Evolutionary conservation across 1,140 invertebrate species (phyloP).

Genomic region (Heliothis subflexa): DNA sequence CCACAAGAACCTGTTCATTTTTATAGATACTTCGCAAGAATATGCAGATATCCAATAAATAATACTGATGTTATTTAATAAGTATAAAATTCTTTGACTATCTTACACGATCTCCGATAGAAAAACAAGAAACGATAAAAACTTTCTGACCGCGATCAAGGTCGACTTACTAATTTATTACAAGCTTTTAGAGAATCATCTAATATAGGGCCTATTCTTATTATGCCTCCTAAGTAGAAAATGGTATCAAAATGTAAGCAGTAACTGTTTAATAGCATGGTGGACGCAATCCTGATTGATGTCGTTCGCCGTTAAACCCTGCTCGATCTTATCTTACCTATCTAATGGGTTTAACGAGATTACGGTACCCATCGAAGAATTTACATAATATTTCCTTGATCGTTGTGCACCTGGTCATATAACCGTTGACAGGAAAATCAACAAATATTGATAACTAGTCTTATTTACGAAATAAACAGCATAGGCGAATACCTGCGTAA

Average conservation of each 20-base stretch:
- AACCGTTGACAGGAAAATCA: constrained; percentile 12
- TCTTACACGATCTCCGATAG: not conserved
- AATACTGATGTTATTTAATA: constrained; percentile 1
- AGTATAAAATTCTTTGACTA: not conserved
- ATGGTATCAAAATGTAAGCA: constrained; percentile 19
- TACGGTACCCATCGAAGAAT: constrained; percentile 73
- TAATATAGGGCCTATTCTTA: not conserved
- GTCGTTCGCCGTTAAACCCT: constrained; percentile 69
- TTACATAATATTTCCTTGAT: constrained; percentile 70
- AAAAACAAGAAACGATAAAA: not conserved
- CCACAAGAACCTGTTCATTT: not conserved
- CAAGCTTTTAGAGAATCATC: not conserved
- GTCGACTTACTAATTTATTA: constrained; percentile 7
- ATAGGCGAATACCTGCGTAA: constrained; percentile 6
- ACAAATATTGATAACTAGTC: constrained; percentile 3
- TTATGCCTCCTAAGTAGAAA: not conserved
- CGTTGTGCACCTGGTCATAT: constrained; percentile 49
- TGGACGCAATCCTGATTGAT: constrained; percentile 72
- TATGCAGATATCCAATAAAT: constrained; percentile 14
- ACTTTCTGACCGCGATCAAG: constrained; percentile 15
- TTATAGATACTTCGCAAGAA: too few species aligned
- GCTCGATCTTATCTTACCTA: constrained; percentile 71
- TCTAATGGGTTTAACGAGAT: constrained; percentile 81
- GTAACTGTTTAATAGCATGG: constrained; percentile 22
- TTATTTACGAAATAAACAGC: not conserved